Base-by-base conservation (phyloP, 2,888 invertebrate species). In the Dicranocentrus wangi region DNA sequence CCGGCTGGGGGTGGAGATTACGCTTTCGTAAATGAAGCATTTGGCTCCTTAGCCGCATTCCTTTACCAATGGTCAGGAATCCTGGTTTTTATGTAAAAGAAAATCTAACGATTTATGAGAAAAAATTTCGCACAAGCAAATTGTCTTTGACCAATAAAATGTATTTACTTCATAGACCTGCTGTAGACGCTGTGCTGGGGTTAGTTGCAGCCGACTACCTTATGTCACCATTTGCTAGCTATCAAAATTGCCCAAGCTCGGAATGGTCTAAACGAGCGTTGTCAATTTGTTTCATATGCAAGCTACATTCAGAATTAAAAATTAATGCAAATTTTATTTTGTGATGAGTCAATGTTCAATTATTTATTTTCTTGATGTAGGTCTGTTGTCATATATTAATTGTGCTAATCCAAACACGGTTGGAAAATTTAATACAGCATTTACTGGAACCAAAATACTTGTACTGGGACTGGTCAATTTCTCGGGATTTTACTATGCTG, bases 1-100 rank as follows among this genome's bases (percentile, higher is more conserved):
- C 83, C 81, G 19, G 27, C 66, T 1, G 75, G 66, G 27, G 76
- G 81, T 27, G 83, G 83, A 28, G 73, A 81, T 25, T 78, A 78
- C 42, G 47, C 73, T n/a, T 71, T 78, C 42, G 42, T 83, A 10
- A 58, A 68, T 8, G 63, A 76, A 19, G 58, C 69, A n/a, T 78
- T 75, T 71, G 81, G 83, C 8, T 13, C 65, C 2, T 70, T 68
- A 7, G 61, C 39, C 7, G 83, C 65, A 15, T 83, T 73, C 32
- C 15, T 78, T 13, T 81, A 66, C 28, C 83, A 81, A 55, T 66
- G 55, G 60, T 39, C 55, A 0, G 25, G 61, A 10, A 32, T 10
- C 3, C 23, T 68, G 17, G 10, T 47, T 68, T 68, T 68, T n/a
- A 42, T 68, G 51, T 51, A 51, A 19, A n/a, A n/a, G n/a, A n/a